Evolutionary conservation across 2,113 vertebrate genomes (phyloP).

Genomic region (Calidris pygmaea): DNA sequence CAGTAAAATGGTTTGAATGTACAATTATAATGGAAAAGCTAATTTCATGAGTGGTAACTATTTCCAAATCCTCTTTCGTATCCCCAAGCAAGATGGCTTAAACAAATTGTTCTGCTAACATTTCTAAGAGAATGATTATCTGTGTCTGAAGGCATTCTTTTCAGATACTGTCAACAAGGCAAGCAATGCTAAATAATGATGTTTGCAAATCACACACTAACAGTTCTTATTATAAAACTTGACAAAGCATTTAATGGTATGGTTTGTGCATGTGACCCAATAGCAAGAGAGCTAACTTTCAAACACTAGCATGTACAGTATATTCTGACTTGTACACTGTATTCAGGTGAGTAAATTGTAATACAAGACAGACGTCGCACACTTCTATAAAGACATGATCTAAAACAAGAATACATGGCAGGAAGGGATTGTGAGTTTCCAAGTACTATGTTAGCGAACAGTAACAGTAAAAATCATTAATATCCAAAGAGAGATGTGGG

Average conservation of each 20-base stretch:
- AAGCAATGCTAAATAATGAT: not conserved
- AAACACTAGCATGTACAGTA: not conserved
- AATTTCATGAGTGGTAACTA: not conserved
- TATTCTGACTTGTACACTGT: not conserved
- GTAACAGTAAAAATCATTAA: not conserved
- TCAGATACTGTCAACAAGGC: not conserved
- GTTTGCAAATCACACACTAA: not conserved
- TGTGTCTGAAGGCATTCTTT: not conserved
- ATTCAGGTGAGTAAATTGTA: not conserved
- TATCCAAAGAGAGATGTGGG: not conserved
- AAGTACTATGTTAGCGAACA: not conserved
- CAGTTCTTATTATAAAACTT: not conserved
- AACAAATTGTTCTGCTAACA: constrained; percentile 10
- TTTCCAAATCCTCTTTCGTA: not conserved
- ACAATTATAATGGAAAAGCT: not conserved
- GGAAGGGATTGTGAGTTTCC: not conserved
- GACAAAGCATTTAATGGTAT: not conserved
- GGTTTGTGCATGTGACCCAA: not conserved
- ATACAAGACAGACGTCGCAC: not conserved
- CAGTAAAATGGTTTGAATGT: not conserved
- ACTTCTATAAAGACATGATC: not conserved
- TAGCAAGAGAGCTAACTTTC: not conserved
- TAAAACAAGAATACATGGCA: not conserved
- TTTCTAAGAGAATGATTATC: not conserved
- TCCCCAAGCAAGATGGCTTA: not conserved